Evolutionary conservation across 1,140 invertebrate species (phyloP), one percentile per base, ranked within the genome.

Genomic region (Rhopalosiphum maidis): DNA sequence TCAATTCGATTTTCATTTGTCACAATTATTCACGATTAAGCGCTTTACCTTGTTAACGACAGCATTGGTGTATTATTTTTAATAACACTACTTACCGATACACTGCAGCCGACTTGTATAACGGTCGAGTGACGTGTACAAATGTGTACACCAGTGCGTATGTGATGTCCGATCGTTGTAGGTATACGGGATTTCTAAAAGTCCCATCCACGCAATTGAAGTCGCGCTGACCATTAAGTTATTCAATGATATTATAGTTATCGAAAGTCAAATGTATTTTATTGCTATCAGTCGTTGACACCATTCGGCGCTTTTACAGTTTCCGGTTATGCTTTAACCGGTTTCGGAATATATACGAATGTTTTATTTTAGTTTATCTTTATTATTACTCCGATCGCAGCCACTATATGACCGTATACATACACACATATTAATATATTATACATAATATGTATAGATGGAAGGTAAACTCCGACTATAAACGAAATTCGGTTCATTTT

Each of bases 281-380:
- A 48, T 82, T 91, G 46, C 68, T 82, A 91, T 91, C 90, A 54
- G 90, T 91, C 90, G 55, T 91, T 91, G 90, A 91, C 90, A 91
- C 90, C 90, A 35, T 91, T 91, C n/a, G 41, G 25, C 30, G 46
- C 90, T 91, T 91, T 91, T 91, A 89, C 90, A n/a, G 90, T 91
- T 82, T 91, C 90, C 60, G 68, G 55, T 91, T 82, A 77, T 77
- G 90, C 60, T n/a, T 90, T 46, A 77, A 91, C 90, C 90, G 90
- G 90, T 91, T 91, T 77, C 21, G 9, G 30, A 51, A 37, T 54
- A 86, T n/a, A 18, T n/a, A 15, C 46, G 21, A 88, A 89, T n/a
- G n/a, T 54, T 89, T 89, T 54, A 89, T 89, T 89, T 54, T 21
- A 89, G 87, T 89, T 54, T 54, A 37, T 89, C 21, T 54, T 51